phyloP scores from a whole-genome alignment of 2,888 invertebrate genomes.

The Synanthedon vespiformis region DNA sequence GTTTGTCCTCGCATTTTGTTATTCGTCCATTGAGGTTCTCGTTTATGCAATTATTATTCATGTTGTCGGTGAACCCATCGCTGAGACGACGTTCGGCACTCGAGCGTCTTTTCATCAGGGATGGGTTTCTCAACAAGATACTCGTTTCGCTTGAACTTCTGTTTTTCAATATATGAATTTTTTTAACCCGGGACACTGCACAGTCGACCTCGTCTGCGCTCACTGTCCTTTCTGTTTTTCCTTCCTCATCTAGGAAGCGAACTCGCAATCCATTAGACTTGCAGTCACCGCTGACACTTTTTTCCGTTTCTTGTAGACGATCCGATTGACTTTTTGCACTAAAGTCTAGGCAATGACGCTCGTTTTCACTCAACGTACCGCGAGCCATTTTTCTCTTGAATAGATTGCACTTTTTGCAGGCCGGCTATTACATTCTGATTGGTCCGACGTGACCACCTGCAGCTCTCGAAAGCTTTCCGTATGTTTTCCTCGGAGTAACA shows the following conservation, averaged over 20 bases:
- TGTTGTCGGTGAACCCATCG: slow-evolving; percentile 35
- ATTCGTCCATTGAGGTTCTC: slow-evolving; percentile 51
- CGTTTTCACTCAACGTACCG: slow-evolving; percentile 56
- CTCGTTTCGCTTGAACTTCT: slow-evolving; percentile 66
- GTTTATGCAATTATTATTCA: slow-evolving; percentile 52
- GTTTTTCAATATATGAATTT: slow-evolving; percentile 63
- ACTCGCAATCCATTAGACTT: slow-evolving; percentile 53
- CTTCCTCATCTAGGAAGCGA: slow-evolving; percentile 61
- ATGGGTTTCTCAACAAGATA: slow-evolving; percentile 53
- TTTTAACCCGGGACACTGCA: slow-evolving; percentile 53
- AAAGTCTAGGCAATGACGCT: slow-evolving; percentile 50
- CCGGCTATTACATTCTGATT: slow-evolving; percentile 33
- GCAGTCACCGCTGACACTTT: slow-evolving; percentile 30
- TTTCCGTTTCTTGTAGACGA: slow-evolving; percentile 47
- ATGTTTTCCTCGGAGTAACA: slow-evolving; percentile 22
- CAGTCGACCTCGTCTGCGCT: slow-evolving; percentile 60
- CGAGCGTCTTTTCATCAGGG: slow-evolving; percentile 47
- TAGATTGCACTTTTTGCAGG: slow-evolving; percentile 14
- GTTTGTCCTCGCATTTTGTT: slow-evolving; percentile 25
- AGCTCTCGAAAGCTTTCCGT: slow-evolving; percentile 19
- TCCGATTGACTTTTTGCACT: slow-evolving; percentile 48
- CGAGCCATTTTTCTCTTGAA: slow-evolving; percentile 46
- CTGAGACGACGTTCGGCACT: slow-evolving; percentile 45
- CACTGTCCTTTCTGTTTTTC: slow-evolving; percentile 59
- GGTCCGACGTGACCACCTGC: slow-evolving; percentile 3